Evolutionary conservation across 1,140 invertebrate genomes (phyloP), one percentile per base, ranked within the genome.

Genomic region (Portunus trituberculatus): DNA sequence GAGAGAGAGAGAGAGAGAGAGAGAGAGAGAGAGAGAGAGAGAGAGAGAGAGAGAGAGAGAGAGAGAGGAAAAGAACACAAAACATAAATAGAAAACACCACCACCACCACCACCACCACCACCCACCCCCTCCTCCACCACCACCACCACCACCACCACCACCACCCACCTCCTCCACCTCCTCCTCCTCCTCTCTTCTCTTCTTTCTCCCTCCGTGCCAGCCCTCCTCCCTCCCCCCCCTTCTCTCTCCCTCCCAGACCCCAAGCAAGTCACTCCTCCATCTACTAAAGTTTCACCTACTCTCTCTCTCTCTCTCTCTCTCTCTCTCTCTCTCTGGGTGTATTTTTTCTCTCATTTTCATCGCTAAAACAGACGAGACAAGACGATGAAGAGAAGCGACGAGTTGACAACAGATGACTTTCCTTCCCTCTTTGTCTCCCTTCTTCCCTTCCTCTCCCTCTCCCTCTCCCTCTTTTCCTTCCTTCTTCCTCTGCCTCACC

Each of bases 1-100:
- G 12, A 29, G 25, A 48, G 0, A 48, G 46, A 32, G 8, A 29
- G 46, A 29, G 12, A 16, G 16, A 48, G 3, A 48, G 25, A n/a
- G 67, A 76, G 20, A 76, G 67, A n/a, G 67, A 76, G 67, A 89
- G 39, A 89, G 87, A 89, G 87, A 89, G 39, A 89, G 87, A 89
- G 16, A 89, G 87, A 89, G 7, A 76, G 20, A 76, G 67, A n/a
- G 67, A 76, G 67, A 89, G 39, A 89, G 87, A 89, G 87, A 89
- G 39, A 89, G 87, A 89, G 16, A 89, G 87, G 7, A n/a, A 12
- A 31, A 48, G 0, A 29, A 8, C 2, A 90, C 45, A 90, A 29
- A 90, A 90, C 14, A 52, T 52, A 48, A 76, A 76, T 76, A 76
- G 67, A 76, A 76, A 76, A 76, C 20, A 76, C 67, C 67, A 76